Evolutionary conservation across 1,140 invertebrate species (phyloP), one percentile per base, ranked within the genome.

Genomic region (Tetragnatha versicolor): DNA sequence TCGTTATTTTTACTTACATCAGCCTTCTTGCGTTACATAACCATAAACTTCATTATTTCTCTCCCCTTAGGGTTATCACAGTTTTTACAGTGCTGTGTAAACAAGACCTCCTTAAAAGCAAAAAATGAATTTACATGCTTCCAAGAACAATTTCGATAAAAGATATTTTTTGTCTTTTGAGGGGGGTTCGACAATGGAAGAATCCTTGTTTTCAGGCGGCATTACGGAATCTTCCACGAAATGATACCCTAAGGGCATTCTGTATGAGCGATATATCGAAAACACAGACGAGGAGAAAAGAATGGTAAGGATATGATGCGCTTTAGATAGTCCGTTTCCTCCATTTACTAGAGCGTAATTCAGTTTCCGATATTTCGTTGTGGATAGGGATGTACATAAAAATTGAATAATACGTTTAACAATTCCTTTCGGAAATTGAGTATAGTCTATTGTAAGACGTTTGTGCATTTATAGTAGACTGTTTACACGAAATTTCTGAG

Each of bases 361-460:
- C 55, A 58, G 55, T 58, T 58, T 58, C 55, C 55, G 20, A 58
- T 58, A 58, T n/a, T 58, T 58, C 31, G 35, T n/a, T n/a, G n/a
- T n/a, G 35, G 55, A 58, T 29, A 33, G 17, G 20, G 20, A 33
- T 31, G 35, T 33, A 33, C 29, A 58, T 58, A 58, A 58, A 58
- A 58, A 58, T 58, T 33, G 55, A 31, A 58, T 58, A 31, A 58
- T 33, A 31, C 29, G 12, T 31, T 33, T 58, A 33, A 31, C 27
- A 58, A 33, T 53, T 53, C 27, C 7, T 33, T 33, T n/a, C 35
- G 55, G 20, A 33, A 55, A 33, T 33, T 58, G 35, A 58, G 22
- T 58, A 20, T 31, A 31, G 2, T 58, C n/a, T n/a, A n/a, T n/a
- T n/a, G n/a, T n/a, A n/a, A n/a, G n/a, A n/a, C n/a, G n/a, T n/a